Base-by-base conservation (phyloP, 2,888 invertebrate genomes). In the Lasioglossum figueresi region DNA sequence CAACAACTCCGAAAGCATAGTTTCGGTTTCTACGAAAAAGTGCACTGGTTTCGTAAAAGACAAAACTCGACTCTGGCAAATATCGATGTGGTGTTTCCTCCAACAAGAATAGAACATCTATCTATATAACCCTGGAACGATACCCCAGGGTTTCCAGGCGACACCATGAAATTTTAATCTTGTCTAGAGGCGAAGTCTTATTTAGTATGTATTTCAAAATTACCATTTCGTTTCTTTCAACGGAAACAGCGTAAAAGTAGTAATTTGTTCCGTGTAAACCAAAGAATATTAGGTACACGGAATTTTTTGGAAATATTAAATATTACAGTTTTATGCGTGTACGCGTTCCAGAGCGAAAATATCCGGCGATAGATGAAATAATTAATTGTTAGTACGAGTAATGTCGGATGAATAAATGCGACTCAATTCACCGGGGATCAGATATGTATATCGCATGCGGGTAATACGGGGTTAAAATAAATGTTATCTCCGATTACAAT, bases 81-180 rank as follows among this genome's bases (percentile, higher is more conserved):
- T 59, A 59, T 31, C 14, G 27, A 59, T 59, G 5, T 6, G 27
- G 5, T 59, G 5, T 31, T 27, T 12, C 56, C 23, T 23, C 56
- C n/a, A 4, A 56, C n/a, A n/a, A 56, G n/a, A 56, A 56, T 56
- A 56, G 56, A 56, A 56, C 56, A 56, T 56, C n/a, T 12, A 56
- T 56, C n/a, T 56, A 56, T 10, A n/a, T 27, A 56, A 56, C 27
- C 59, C 59, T 31, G 59, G 27, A 59, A 59, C 59, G 59, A 59
- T 2, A 14, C 59, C n/a, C 27, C 5, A n/a, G 59, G 27, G 59
- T 31, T 31, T n/a, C 16, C 59, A 1, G 52, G 14, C 59, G 59
- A 59, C 59, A 6, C 59, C 59, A 59, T 59, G 59, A 59, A 59
- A 59, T 31, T 59, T 59, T 59, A 59, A 59, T 59, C 59, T 59